A percentile compares a stretch with the other conserved stretches of the same genome.
Evolutionary conservation across 1,140 invertebrate species (phyloP).

Genomic region (Wiebesia pumilae): DNA sequence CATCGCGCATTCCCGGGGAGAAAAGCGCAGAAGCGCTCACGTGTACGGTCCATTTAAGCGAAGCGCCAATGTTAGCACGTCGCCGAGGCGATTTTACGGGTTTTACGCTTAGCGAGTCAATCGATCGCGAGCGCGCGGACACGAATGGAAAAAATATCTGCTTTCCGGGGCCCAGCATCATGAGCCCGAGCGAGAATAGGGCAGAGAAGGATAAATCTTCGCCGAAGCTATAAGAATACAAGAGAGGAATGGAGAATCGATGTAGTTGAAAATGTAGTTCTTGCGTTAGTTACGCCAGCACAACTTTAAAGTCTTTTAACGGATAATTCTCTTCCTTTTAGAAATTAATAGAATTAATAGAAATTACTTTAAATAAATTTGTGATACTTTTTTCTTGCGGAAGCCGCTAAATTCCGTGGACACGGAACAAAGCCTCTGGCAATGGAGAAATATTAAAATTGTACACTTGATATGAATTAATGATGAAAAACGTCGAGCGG

Average conservation of each 20-base stretch:
- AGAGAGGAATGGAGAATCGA: not conserved
- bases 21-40: not conserved
- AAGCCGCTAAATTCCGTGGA: too few relatives aligned
- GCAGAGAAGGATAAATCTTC: not conserved
- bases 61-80: constrained; percentile 29
- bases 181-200: not conserved
- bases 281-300: not conserved
- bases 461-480: too few relatives aligned
- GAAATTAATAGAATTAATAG: too few relatives aligned
- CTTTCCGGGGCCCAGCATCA: not conserved
- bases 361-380: too few relatives aligned
- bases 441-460: too few relatives aligned
- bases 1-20: constrained; percentile 29
- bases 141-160: constrained; percentile 16
- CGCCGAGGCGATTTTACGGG: constrained; percentile 22
- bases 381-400: too few relatives aligned
- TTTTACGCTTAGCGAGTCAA: constrained; percentile 33
- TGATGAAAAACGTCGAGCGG: too few relatives aligned
- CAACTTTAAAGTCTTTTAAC: not conserved
- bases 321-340: not conserved
- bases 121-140: constrained; percentile 20
- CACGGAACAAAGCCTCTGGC: too few relatives aligned
- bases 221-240: too few relatives aligned
- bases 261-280: constrained; percentile 13
- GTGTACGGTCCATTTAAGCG: constrained; percentile 41